These are phyloP conservation scores for Vultur gryphus DNA, from an alignment of 2,797 vertebrate genomes.

Conservation along the genomic window DNA sequence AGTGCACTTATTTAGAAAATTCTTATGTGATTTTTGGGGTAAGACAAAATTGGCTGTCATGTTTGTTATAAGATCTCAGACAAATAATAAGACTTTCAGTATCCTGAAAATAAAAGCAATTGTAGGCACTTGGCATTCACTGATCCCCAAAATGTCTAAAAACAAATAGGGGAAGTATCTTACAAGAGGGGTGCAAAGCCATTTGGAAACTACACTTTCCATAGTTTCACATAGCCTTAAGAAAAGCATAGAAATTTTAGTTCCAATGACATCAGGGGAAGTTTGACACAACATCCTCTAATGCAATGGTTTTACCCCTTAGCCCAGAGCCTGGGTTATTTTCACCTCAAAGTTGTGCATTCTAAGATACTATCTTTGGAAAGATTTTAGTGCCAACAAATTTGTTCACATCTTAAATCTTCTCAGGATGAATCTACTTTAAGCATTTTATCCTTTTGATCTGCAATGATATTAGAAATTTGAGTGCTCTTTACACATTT, in stretches of 20 bases:
- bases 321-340: neutral
- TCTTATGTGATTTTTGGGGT: neutral
- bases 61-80: neutral
- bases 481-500: neutral
- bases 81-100: neutral
- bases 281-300: neutral
- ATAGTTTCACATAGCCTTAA: neutral
- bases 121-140: neutral
- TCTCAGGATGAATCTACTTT: neutral
- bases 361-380: neutral
- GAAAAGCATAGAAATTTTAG: neutral
- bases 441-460: neutral
- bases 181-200: constrained; percentile 50
- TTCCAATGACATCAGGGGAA: neutral
- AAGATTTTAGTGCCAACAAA: neutral
- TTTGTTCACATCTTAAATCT: neutral
- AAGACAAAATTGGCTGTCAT: neutral
- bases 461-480: neutral
- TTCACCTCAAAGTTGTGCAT: neutral
- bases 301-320: neutral
- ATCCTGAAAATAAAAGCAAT: neutral
- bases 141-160: neutral
- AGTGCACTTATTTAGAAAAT: neutral
- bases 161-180: neutral
- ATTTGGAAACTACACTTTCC: neutral